These are phyloP conservation scores for Drosophila mojavensis DNA, from an alignment of 1,140 invertebrate genomes.

Conservation along the genomic window DNA sequence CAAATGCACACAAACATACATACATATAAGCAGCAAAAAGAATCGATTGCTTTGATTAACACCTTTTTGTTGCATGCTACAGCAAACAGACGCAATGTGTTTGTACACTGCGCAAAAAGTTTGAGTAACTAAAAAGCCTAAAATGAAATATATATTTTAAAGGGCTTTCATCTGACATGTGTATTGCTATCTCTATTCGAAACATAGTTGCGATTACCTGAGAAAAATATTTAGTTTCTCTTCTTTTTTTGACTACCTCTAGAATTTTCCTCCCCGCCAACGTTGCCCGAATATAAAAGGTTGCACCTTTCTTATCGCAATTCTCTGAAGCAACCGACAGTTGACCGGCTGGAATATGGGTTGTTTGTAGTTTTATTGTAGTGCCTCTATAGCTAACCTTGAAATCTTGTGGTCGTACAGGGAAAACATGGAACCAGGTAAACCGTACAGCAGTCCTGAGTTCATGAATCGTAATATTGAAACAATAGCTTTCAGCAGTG, in stretches of 20 bases:
- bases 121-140: background rate
- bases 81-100: slow-evolving; percentile 17
- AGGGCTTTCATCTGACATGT: background rate
- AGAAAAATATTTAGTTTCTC: background rate
- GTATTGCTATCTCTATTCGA: background rate
- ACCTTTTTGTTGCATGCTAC: slow-evolving; percentile 25
- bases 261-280: background rate
- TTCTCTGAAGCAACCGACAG: slow-evolving; percentile 21
- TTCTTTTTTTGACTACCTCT: background rate
- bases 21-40: background rate
- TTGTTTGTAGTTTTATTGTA: background rate
- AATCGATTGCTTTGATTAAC: slow-evolving; percentile 56
- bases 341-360: background rate
- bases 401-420: slow-evolving; percentile 35
- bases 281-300: slow-evolving; percentile 6
- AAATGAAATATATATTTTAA: background rate
- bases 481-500: background rate
- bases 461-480: background rate
- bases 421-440: slow-evolving; percentile 7
- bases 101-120: slow-evolving; percentile 27
- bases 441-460: background rate
- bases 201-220: slow-evolving; percentile 10
- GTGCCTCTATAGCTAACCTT: slow-evolving; percentile 30
- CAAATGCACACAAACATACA: background rate
- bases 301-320: slow-evolving; percentile 46